Conservation (phyloP, 2,888 invertebrate species). For the Chrysolina haemoptera region DNA sequence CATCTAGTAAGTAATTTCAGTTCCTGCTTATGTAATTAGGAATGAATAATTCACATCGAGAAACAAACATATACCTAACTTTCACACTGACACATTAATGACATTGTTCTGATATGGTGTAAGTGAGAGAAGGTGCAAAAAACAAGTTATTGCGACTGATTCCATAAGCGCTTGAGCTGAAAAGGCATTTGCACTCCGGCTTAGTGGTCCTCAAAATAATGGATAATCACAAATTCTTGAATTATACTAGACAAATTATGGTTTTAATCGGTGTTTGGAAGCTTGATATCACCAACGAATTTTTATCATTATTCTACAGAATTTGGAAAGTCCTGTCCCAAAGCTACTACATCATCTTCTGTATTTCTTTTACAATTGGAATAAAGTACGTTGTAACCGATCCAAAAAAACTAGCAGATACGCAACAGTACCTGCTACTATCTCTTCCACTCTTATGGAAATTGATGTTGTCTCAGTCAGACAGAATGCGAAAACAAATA, state of each 20-base stretch:
- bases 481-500: neutral
- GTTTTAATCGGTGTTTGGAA: neutral
- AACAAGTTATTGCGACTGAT: no score
- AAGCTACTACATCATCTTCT: neutral
- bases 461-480: neutral
- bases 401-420: neutral
- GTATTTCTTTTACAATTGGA: constrained; percentile 17
- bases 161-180: no score
- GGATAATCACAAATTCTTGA: neutral
- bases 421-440: neutral
- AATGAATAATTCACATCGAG: no score
- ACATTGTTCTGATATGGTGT: no score
- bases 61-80: no score
- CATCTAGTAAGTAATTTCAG: no score
- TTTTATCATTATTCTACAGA: neutral
- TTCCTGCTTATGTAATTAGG: no score
- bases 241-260: neutral
- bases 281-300: neutral
- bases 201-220: no score
- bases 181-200: no score
- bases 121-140: no score
- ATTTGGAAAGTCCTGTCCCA: neutral
- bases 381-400: neutral
- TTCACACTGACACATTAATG: no score
- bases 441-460: neutral